These are phyloP conservation scores for Ciconia stormi DNA, from an alignment of 2,113 vertebrate species.

Conservation along the genomic window DNA sequence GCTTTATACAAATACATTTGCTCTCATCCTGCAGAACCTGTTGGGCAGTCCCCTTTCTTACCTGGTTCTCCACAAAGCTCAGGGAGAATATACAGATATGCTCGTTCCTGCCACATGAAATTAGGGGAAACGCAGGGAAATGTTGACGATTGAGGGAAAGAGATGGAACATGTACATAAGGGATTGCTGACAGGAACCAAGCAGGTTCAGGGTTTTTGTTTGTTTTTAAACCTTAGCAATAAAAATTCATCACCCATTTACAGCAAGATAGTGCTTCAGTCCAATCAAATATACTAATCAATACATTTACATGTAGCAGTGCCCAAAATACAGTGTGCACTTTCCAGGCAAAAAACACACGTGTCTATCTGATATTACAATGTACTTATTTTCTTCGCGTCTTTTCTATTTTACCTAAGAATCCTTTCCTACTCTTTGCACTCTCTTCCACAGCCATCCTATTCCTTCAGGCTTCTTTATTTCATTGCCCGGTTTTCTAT, in stretches of 20 bases:
- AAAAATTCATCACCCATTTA: not conserved
- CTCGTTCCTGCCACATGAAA: not conserved
- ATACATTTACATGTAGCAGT: not conserved
- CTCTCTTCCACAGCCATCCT: not conserved
- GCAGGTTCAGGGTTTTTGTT: not conserved
- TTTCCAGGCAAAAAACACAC: not conserved
- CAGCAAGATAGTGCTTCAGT: not conserved
- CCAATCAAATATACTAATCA: not conserved
- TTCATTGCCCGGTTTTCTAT: not conserved
- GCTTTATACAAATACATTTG: not conserved
- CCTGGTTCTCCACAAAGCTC: rapidly evolving
- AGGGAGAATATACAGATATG: not conserved
- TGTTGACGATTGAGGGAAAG: not conserved
- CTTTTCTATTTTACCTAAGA: not conserved
- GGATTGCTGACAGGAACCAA: not conserved
- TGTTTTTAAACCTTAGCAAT: not conserved
- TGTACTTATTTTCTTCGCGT: not conserved
- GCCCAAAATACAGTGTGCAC: not conserved
- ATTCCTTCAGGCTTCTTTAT: not conserved
- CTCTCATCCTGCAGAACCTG: not conserved
- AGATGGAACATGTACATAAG: not conserved
- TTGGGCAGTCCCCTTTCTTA: not conserved
- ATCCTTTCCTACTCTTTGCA: not conserved
- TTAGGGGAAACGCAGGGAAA: not conserved
- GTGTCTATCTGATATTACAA: not conserved